These are phyloP conservation scores for Cyclargus thomasi DNA, from an alignment of 1,140 invertebrate genomes.

Conservation along the genomic window DNA sequence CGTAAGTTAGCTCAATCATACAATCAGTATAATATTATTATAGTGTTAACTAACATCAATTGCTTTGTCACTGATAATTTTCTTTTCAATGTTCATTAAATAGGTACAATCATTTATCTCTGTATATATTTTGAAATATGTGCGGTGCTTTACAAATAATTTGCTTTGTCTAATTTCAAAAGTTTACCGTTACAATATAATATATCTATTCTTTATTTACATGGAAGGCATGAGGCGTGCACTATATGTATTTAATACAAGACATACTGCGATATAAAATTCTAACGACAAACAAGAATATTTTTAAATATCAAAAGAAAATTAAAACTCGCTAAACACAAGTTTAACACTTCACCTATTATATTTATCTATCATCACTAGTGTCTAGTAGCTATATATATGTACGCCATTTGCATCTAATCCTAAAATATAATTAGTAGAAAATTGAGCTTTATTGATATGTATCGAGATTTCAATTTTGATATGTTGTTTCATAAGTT, in stretches of 20 bases:
- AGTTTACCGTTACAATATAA: conserved; percentile 7
- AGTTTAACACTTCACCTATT: conserved; percentile 38
- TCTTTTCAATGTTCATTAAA: too few relatives aligned
- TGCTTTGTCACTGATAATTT: background rate
- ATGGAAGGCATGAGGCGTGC: conserved; percentile 64
- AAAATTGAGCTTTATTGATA: conserved; percentile 74
- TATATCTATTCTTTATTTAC: conserved; percentile 55
- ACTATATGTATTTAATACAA: conserved; percentile 34
- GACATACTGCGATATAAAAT: conserved; percentile 25
- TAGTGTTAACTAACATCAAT: background rate
- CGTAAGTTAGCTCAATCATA: background rate
- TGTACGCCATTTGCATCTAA: conserved; percentile 53
- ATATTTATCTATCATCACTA: conserved; percentile 29
- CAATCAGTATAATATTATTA: background rate
- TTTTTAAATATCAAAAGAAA: conserved; percentile 16
- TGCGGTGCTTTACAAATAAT: conserved; percentile 35
- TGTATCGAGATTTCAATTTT: conserved; percentile 44
- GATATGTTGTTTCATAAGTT: background rate
- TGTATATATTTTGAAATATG: conserved; percentile 18
- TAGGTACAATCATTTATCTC: background rate
- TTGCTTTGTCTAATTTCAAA: conserved; percentile 7
- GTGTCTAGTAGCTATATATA: conserved; percentile 51
- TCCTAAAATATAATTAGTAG: conserved; percentile 63
- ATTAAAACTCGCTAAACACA: conserved; percentile 3
- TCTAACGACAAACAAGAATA: conserved; percentile 19